Evolutionary conservation across 2,888 invertebrate genomes (phyloP).

Genomic region (Apamea sordens): DNA sequence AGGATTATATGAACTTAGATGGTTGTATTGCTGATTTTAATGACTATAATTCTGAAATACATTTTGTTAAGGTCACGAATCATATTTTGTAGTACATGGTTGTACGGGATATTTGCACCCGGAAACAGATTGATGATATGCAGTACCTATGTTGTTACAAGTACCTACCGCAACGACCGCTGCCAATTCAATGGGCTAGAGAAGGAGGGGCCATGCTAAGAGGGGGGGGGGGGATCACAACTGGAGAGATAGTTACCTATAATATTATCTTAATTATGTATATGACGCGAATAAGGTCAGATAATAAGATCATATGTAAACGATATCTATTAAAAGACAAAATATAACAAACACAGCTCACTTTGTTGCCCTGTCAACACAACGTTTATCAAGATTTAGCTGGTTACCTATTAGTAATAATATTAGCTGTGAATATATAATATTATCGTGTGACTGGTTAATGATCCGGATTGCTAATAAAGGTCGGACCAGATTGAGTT

Average conservation of each 20-base stretch:
- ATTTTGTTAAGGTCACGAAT: no score
- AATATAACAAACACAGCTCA: background rate
- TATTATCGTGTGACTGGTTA: conserved; percentile 42
- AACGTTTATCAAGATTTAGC: conserved; percentile 21
- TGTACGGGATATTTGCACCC: background rate
- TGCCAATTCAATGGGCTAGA: background rate
- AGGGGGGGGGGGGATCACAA: no score
- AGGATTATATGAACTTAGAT: background rate
- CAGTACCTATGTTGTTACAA: background rate
- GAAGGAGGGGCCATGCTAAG: background rate
- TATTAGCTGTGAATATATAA: background rate
- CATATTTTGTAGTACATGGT: background rate
- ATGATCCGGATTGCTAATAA: conserved; percentile 44
- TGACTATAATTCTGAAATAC: no score
- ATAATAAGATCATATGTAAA: background rate
- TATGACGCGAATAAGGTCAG: background rate
- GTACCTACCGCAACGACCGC: no score
- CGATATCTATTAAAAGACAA: background rate
- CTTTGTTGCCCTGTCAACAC: conserved; percentile 43
- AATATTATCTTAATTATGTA: background rate
- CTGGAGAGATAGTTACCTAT: background rate
- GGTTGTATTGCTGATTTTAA: no score
- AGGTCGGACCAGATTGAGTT: conserved; percentile 31
- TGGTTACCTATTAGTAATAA: conserved; percentile 12
- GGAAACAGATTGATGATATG: background rate